Evolutionary conservation across 2,888 invertebrate genomes (phyloP), one percentile per base, ranked within the genome.

Genomic region (Perizoma affinitatum): DNA sequence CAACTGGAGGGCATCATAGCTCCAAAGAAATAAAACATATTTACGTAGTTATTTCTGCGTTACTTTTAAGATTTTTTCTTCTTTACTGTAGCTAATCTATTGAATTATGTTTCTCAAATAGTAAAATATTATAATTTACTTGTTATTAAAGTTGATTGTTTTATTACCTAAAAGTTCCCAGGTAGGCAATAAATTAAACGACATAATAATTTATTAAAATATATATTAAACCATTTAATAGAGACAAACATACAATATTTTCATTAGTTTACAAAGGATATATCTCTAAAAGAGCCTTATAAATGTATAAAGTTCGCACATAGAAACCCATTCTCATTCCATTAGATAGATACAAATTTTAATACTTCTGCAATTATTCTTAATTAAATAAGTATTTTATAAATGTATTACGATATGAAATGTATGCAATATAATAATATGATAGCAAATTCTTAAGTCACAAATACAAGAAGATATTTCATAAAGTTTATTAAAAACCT

Each of bases 1-100:
- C 98, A 98, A 93, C 92, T 98, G 69, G 98, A 98, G 91, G 98
- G 98, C 71, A 98, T 98, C 72, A 97, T 98, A 72, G 97, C 98
- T 57, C 97, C 98, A 36, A 98, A 97, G 93, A 98, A 98, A 90
- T 97, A 94, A 93, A 58, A 53, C 54, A 48, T 6, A 49, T 57
- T 58, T 41, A 42, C 44, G 5, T 42, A 10, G 4, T 42, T 40
- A 42, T 38, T 52, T 47, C 38, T 61, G 35, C 47, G 10, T 36
- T 66, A 61, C 61, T 70, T 9, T 68, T 73, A 70, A 69, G 54
- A 63, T 67, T 58, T 72, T 75, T 73, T 67, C 71, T 68, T 59
- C 52, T 53, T 67, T 62, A 64, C 34, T 71, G 68, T 10, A 66
- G 61, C 69, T 63, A 62, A 61, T 52, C 41, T 61, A 54, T 62